Evolutionary conservation across 2,113 vertebrate genomes (phyloP), one percentile per base, ranked within the genome.

Genomic region (Crotalus viridis): DNA sequence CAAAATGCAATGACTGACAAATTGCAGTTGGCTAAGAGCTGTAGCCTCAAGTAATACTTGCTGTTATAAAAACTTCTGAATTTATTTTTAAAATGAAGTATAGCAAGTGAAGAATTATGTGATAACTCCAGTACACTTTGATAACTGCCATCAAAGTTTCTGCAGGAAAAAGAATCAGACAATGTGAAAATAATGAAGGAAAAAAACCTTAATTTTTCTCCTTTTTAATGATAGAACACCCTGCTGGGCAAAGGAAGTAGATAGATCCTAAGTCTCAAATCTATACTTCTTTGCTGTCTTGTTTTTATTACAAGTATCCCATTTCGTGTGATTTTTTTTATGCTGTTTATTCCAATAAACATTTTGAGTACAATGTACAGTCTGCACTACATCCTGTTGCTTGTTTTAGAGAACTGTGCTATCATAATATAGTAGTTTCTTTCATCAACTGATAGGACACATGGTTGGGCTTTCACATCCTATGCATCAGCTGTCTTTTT

Each of bases 111-210:
- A 92, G 93, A 92, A 90, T 91, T 97, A 91, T 91, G 43, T 95
- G 95, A 88, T 94, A 93, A 61, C 94, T 94, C 39, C 91, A 64
- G 92, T 96, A 64, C 4, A 24, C 95, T 97, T 96, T 96, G 95
- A 95, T 96, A 92, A 90, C 90, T 92, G 92, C 90, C 64, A 69
- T 94, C 91, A 0, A 0, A 0, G 95, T 96, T 96, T 90, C 91
- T 96, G 92, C 94, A 95, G 95, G 89, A 91, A 94, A 96, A 95
- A 97, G 94, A 95, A 96, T 94, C 94, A 96, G 96, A 92, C 0
- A 26, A 90, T 95, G 88, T 93, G 92, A 96, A 95, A 91, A 90
- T 0, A 55, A 92, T 89, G 51, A 55, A 92, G 94, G 90, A 95
- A 94, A 56, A 86, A 89, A 2, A 0, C 56, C 33, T 43, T 81